A percentile compares a stretch with the other conserved stretches of the same genome.
Evolutionary conservation across 1,140 invertebrate species (phyloP).

Genomic region (Linepithema humile): DNA sequence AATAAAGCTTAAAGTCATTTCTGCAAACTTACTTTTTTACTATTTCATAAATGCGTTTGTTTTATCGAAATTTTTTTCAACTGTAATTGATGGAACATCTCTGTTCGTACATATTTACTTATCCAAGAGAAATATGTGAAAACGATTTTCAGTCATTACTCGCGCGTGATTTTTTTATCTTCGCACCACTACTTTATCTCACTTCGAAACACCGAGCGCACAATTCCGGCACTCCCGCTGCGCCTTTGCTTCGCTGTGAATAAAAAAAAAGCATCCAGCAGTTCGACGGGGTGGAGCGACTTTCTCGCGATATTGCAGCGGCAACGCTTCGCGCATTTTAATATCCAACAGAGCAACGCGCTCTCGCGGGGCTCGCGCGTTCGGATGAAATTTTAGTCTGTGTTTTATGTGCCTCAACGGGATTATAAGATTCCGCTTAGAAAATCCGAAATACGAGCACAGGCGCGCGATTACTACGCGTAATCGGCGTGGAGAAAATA

Average conservation of each 20-base stretch:
- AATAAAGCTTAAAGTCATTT: background rate
- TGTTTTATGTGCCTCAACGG: background rate
- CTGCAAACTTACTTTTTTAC: background rate
- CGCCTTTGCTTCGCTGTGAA: background rate
- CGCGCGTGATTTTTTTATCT: background rate
- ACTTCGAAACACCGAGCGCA: background rate
- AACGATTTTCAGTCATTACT: background rate
- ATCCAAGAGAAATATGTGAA: background rate
- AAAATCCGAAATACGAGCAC: background rate
- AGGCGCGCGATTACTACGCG: background rate
- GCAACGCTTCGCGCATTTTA: constrained; percentile 53
- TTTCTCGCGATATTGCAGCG: constrained; percentile 42
- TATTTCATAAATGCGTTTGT: background rate
- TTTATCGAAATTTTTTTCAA: background rate
- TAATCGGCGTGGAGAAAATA: constrained; percentile 8
- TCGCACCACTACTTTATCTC: background rate
- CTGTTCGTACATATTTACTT: background rate
- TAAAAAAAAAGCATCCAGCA: constrained; percentile 24
- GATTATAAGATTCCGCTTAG: constrained; percentile 19
- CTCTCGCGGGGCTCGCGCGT: background rate
- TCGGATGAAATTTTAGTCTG: background rate
- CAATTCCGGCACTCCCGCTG: constrained; percentile 15
- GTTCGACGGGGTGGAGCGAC: background rate
- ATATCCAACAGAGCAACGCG: constrained; percentile 42
- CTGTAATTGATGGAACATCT: background rate